These are phyloP conservation scores for Volucella zonaria DNA, from an alignment of 2,888 invertebrate genomes.

Conservation along the genomic window DNA sequence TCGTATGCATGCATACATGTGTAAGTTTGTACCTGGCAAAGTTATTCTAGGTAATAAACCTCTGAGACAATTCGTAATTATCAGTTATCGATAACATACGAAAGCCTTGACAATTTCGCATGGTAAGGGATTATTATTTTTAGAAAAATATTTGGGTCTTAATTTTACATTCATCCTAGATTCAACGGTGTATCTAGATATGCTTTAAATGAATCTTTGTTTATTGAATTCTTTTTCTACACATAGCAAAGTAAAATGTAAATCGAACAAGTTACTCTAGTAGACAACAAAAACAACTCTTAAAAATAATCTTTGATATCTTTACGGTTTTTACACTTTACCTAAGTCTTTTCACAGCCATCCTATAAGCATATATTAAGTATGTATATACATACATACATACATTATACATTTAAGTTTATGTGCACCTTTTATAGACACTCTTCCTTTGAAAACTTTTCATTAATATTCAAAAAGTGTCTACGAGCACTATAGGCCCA, in stretches of 20 bases:
- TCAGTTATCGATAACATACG: too few species aligned
- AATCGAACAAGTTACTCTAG: slow-evolving; percentile 34
- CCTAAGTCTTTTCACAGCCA: slow-evolving; percentile 31
- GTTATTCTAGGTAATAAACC: too few species aligned
- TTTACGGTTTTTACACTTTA: slow-evolving; percentile 53
- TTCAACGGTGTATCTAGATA: too few species aligned
- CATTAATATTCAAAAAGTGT: slow-evolving; percentile 75
- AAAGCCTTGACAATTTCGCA: too few species aligned
- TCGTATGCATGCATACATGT: slow-evolving; percentile 21
- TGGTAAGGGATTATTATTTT: too few species aligned
- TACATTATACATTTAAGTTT: slow-evolving; percentile 16
- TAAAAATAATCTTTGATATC: slow-evolving; percentile 69
- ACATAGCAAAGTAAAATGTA: slow-evolving; percentile 53
- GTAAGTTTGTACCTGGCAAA: too few species aligned
- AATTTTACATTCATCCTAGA: too few species aligned
- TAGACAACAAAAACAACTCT: slow-evolving; percentile 36
- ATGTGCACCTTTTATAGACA: slow-evolving; percentile 37
- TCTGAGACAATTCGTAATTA: too few species aligned
- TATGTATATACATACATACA: slow-evolving; percentile 25
- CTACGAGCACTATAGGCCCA: slow-evolving; percentile 68
- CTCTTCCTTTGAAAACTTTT: slow-evolving; percentile 68
- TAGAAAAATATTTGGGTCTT: too few species aligned
- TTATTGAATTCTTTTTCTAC: slow-evolving; percentile 64
- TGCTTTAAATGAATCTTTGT: slow-evolving; percentile 55
- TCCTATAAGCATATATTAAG: slow-evolving; percentile 36